These are phyloP conservation scores for Amblyornis subalaris DNA, from an alignment of 2,113 vertebrate species.

Conservation along the genomic window DNA sequence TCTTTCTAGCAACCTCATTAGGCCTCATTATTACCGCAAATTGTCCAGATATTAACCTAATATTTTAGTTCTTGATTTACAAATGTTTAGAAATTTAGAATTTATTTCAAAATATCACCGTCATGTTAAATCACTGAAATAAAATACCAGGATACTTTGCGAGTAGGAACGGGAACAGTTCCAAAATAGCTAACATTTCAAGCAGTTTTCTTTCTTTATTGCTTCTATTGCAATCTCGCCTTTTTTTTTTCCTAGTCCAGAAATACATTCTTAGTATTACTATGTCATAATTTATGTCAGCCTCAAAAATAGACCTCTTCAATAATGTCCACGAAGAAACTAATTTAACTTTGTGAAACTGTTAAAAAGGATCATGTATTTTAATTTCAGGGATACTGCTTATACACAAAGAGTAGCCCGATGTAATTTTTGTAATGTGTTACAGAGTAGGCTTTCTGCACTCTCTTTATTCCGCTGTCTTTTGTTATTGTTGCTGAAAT, in stretches of 20 bases:
- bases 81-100: neutral
- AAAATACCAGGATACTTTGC: neutral
- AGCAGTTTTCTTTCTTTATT: neutral
- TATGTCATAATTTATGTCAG: neutral
- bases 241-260: neutral
- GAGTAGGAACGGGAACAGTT: neutral
- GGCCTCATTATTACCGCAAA: slow-evolving; percentile 73
- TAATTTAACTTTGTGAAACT: neutral
- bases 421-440: slow-evolving; percentile 42
- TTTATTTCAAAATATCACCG: neutral
- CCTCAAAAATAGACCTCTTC: neutral
- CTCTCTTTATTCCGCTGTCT: slow-evolving; percentile 19
- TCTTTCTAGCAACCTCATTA: slow-evolving; percentile 77
- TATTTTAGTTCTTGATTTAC: slow-evolving; percentile 41
- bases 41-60: slow-evolving; percentile 11
- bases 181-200: neutral
- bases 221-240: neutral
- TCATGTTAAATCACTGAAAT: neutral
- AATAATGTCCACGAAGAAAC: neutral
- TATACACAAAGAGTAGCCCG: neutral
- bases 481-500: slow-evolving; percentile 44
- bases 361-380: neutral
- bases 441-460: slow-evolving; percentile 2
- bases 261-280: neutral
- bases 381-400: neutral